These are phyloP conservation scores for Bicyclus anynana DNA, from an alignment of 1,140 invertebrate genomes.

Conservation along the genomic window DNA sequence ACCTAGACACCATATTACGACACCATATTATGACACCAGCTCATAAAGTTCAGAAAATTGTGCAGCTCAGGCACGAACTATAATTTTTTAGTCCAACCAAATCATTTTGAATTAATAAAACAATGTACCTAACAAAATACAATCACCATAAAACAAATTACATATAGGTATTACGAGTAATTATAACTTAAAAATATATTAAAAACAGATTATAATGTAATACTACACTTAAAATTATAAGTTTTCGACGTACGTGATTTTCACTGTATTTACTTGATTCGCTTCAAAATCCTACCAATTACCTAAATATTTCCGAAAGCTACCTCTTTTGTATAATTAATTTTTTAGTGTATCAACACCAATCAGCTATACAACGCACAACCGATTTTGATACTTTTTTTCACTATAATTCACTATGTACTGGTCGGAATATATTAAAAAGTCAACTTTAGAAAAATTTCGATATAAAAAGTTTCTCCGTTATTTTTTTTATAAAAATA, in stretches of 20 bases:
- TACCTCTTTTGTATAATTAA: background rate
- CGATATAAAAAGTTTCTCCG: slow-evolving; percentile 9
- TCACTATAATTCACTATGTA: slow-evolving; percentile 18
- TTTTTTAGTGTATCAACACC: slow-evolving; percentile 17
- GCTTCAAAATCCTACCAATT: background rate
- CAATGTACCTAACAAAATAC: too few species aligned
- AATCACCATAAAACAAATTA: too few species aligned
- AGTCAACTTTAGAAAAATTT: slow-evolving; percentile 19
- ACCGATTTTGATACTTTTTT: slow-evolving; percentile 26
- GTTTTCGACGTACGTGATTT: background rate
- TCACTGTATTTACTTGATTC: background rate
- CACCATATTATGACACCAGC: too few species aligned
- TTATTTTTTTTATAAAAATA: slow-evolving; percentile 51
- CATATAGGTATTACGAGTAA: too few species aligned
- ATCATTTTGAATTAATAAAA: too few species aligned
- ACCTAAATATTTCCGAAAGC: background rate
- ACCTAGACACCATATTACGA: too few species aligned
- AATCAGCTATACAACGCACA: slow-evolving; percentile 11
- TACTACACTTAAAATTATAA: background rate
- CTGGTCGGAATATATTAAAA: slow-evolving; percentile 36
- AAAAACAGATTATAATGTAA: too few species aligned
- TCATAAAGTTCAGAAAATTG: too few species aligned
- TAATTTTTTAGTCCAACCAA: too few species aligned
- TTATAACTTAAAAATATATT: too few species aligned
- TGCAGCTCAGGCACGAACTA: too few species aligned